Evolutionary conservation across 2,888 invertebrate genomes (phyloP), one percentile per base, ranked within the genome.

Genomic region (Oeneis ivallda): DNA sequence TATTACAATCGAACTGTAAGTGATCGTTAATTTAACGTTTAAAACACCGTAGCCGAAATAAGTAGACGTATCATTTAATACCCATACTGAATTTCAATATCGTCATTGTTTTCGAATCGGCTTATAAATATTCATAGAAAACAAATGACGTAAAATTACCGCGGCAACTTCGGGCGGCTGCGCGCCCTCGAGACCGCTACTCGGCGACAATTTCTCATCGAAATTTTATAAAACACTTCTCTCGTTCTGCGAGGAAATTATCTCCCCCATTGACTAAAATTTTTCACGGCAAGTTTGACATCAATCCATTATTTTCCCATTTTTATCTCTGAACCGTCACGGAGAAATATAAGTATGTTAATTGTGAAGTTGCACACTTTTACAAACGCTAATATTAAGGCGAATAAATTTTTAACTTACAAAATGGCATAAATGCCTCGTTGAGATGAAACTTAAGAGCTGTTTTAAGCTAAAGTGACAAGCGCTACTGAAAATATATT

Each of bases 211-310:
- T 86, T 85, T 87, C 86, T 89, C 84, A 87, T 80, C 76, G 79
- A 79, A 85, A 84, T 84, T 86, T 86, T 81, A 82, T 83, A 82
- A 85, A 89, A 86, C 82, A 87, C 84, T 82, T 78, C 77, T 79
- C 79, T 80, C 81, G 79, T 80, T 80, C 81, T 78, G 77, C 76
- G 78, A 81, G 80, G 75, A 86, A 89, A 89, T 89, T 89, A 89
- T 89, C 89, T 89, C 84, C 84, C 85, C 85, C 89, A 88, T 89
- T 89, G 89, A 86, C 84, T 84, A 82, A 85, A 84, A 87, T 85
- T 88, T 89, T 90, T 90, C 88, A 86, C 86, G 81, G 85, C 83
- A 86, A 89, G 88, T 89, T 89, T 88, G 87, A 87, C 89, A 89
- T 86, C 87, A 86, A 88, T 88, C 86, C 86, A 87, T 89, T 89